Conservation (phyloP, 2,888 invertebrate genomes). For the Mythimna vitellina region DNA sequence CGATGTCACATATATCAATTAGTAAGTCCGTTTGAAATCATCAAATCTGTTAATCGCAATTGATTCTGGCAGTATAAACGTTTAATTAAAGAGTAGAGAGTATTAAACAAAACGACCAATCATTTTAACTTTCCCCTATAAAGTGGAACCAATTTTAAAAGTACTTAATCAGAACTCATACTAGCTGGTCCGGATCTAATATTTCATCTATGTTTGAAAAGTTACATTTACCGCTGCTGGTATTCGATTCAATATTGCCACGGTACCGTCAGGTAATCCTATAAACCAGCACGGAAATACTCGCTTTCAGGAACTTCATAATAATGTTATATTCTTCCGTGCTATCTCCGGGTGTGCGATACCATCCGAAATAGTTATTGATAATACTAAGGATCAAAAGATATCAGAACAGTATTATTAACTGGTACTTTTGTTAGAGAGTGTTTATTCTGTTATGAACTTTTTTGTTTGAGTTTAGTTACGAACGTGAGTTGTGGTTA, state of each 20-base stretch:
- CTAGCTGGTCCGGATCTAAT: slow-evolving; percentile 29
- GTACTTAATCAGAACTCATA: slow-evolving; percentile 53
- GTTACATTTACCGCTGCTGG: slow-evolving; percentile 41
- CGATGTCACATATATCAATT: background rate
- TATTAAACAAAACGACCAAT: slow-evolving; percentile 8
- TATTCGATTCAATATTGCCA: slow-evolving; percentile 66
- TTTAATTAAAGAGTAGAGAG: background rate
- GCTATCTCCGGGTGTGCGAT: slow-evolving; percentile 48
- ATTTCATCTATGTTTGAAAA: slow-evolving; percentile 60
- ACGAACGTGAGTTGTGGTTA: background rate
- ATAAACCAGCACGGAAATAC: slow-evolving; percentile 69
- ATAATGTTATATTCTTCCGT: slow-evolving; percentile 68
- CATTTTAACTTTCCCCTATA: slow-evolving; percentile 27
- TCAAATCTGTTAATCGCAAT: slow-evolving; percentile 2
- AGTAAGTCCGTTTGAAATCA: background rate
- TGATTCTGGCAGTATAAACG: background rate
- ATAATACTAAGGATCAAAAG: slow-evolving; percentile 60
- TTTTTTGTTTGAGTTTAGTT: slow-evolving; percentile 41
- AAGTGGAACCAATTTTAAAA: slow-evolving; percentile 45
- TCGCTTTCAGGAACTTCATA: slow-evolving; percentile 70
- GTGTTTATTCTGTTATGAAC: slow-evolving; percentile 38
- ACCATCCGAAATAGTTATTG: slow-evolving; percentile 56
- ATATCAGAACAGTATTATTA: slow-evolving; percentile 62
- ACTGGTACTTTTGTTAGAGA: slow-evolving; percentile 49
- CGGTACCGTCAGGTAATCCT: slow-evolving; percentile 67